phyloP scores from a whole-genome alignment of 2,113 vertebrate species.

The Bubalus kerabau region DNA sequence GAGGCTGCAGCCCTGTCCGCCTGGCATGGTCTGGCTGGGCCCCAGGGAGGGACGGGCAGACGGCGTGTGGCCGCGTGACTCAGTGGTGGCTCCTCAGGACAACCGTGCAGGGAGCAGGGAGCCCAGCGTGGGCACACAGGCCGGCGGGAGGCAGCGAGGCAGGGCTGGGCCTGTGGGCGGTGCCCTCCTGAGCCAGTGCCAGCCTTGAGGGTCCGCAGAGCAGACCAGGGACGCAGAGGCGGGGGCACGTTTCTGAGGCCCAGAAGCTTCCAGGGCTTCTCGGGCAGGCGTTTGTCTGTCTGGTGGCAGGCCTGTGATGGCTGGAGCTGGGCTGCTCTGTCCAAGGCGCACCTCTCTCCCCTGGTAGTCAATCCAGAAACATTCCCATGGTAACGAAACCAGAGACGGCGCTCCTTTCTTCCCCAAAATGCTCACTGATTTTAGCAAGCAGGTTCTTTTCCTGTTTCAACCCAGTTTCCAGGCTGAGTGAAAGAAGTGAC shows the following conservation, averaged over 20 bases:
- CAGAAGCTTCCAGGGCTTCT: not conserved
- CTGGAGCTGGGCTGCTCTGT: not conserved
- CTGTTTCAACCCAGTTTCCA: constrained; percentile 64
- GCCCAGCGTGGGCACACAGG: not conserved
- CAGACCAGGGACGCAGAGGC: not conserved
- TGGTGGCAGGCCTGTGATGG: not conserved
- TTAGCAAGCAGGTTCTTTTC: constrained; percentile 66
- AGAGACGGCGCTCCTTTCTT: constrained; percentile 57
- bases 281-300: not conserved
- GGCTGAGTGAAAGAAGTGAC: constrained; percentile 63
- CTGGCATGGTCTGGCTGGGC: not conserved
- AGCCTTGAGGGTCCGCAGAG: not conserved
- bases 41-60: not conserved
- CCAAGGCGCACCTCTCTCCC: constrained; percentile 18
- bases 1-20: not conserved
- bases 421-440: constrained; percentile 71
- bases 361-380: constrained; percentile 41
- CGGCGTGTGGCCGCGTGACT: not conserved
- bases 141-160: not conserved
- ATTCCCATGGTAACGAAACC: constrained; percentile 79
- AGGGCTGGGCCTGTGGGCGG: not conserved
- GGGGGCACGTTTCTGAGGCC: not conserved
- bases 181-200: not conserved
- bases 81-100: not conserved
- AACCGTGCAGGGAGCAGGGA: no score